These are phyloP conservation scores for Boleophthalmus pectinirostris DNA, from an alignment of 2,113 vertebrate species.

Conservation along the genomic window DNA sequence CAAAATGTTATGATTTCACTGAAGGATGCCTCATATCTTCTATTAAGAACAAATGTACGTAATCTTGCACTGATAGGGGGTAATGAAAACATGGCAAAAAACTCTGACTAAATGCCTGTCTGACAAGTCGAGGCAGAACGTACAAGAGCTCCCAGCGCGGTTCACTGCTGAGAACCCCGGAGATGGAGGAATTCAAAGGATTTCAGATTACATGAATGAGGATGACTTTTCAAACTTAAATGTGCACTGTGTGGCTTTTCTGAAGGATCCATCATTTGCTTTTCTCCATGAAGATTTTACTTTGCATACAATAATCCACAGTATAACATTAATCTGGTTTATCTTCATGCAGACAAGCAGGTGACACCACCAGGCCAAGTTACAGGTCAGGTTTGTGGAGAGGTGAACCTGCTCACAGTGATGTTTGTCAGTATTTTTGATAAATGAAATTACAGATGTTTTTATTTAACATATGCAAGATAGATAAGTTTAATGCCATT, in stretches of 20 bases:
- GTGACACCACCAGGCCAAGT: not conserved
- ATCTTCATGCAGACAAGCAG: not conserved
- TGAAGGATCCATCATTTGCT: not conserved
- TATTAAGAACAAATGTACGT: conserved; percentile 33
- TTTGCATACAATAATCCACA: not conserved
- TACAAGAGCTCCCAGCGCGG: conserved; percentile 33
- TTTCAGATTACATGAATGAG: conserved; percentile 63
- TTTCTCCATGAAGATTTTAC: not conserved
- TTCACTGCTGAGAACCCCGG: conserved; percentile 44
- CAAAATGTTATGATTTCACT: conserved; percentile 39
- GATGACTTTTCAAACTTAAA: not conserved
- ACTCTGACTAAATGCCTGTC: conserved; percentile 19
- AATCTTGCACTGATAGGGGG: conserved; percentile 40
- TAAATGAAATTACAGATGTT: too few relatives aligned
- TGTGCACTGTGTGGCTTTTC: not conserved
- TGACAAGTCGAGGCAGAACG: conserved; percentile 61
- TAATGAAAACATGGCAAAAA: conserved; percentile 56
- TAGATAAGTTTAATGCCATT: too few relatives aligned
- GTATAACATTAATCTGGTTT: not conserved
- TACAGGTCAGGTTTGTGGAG: not conserved
- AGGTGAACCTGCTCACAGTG: not conserved
- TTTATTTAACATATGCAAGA: too few relatives aligned
- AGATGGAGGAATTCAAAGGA: conserved; percentile 65
- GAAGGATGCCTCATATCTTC: conserved; percentile 46
- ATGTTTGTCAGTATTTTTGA: not conserved